A percentile compares a stretch with the other conserved stretches of the same genome.
phyloP scores from a whole-genome alignment of 2,888 invertebrate genomes.

The Noctua comes region DNA sequence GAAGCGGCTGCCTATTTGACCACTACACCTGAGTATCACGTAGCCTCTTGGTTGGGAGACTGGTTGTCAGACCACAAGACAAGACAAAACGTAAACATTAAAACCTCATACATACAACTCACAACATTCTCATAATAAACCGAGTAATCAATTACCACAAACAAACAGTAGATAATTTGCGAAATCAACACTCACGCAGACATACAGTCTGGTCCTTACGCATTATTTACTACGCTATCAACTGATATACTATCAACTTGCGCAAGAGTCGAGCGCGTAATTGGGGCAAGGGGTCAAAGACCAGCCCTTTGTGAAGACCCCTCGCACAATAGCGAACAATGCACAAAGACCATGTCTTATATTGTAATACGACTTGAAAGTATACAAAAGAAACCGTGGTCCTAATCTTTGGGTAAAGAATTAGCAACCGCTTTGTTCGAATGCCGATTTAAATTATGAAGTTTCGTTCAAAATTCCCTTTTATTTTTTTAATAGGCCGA shows the following conservation, averaged over 20 bases:
- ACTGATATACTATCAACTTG: conserved; percentile 71
- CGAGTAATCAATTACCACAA: conserved; percentile 23
- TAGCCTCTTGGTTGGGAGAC: not conserved
- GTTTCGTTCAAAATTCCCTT: conserved; percentile 4
- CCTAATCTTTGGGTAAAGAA: conserved; percentile 53
- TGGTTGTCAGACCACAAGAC: not conserved
- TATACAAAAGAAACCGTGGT: conserved; percentile 53
- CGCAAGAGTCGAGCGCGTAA: conserved; percentile 73
- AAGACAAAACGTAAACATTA: not conserved
- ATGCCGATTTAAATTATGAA: conserved; percentile 42
- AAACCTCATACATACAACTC: not conserved
- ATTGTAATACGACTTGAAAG: conserved; percentile 61
- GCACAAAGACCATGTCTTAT: conserved; percentile 64
- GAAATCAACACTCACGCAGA: conserved; percentile 54
- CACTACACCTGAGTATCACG: not conserved
- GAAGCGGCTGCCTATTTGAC: not conserved
- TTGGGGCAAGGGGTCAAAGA: conserved; percentile 82
- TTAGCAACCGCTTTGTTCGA: conserved; percentile 43
- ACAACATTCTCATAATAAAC: conserved; percentile 13
- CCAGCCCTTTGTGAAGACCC: conserved; percentile 76
- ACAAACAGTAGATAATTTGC: conserved; percentile 55
- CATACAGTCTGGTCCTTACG: conserved; percentile 63
- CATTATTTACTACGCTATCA: conserved; percentile 69
- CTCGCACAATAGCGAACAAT: conserved; percentile 67
- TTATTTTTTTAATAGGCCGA: not conserved